Evolutionary conservation across 2,888 invertebrate species (phyloP), one percentile per base, ranked within the genome.

Genomic region (Macrophya annulata): DNA sequence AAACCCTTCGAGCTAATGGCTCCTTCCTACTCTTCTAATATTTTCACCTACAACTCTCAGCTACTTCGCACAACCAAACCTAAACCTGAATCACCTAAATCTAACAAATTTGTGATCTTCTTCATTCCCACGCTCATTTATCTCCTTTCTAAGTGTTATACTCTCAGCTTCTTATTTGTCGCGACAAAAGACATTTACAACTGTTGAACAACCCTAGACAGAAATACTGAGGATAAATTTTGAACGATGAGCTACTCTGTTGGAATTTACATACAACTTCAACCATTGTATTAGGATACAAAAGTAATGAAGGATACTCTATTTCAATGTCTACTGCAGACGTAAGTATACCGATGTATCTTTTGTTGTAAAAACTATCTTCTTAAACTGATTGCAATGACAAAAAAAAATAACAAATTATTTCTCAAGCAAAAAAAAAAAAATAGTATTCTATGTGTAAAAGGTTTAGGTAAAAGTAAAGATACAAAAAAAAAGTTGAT

Each of bases 141-240:
- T 74, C 72, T 43, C 43, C 21, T 9, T 45, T 10, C 45, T 72
- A 43, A 72, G 15, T 2, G 72, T 21, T 72, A 45, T 72, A 21
- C 45, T 45, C 72, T 43, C 25, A 45, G 25, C 45, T 74, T 45
- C 45, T 74, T 74, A 45, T 74, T 74, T 45, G 45, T 74, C 21
- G 72, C 72, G 72, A 74, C 72, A 74, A 43, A 74, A 45, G 72
- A n/a, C 72, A 74, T 74, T 74, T 45, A 74, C 72, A 74, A 74
- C 45, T 74, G 72, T 74, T 74, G 37, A 40, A 2, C 37, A 71
- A 40, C 40, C 37, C 71, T 71, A 9, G 17, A 71, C 37, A 40
- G 37, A 40, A 31, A 40, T 2, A 31, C 40, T 17, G 1, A 17
- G 71, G 37, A 37, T 71, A 71, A 62, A 62, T 25, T 62, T 25